Evolutionary conservation across 2,113 vertebrate species (phyloP), one percentile per base, ranked within the genome.

Genomic region (Neolamprologus fasciatus): DNA sequence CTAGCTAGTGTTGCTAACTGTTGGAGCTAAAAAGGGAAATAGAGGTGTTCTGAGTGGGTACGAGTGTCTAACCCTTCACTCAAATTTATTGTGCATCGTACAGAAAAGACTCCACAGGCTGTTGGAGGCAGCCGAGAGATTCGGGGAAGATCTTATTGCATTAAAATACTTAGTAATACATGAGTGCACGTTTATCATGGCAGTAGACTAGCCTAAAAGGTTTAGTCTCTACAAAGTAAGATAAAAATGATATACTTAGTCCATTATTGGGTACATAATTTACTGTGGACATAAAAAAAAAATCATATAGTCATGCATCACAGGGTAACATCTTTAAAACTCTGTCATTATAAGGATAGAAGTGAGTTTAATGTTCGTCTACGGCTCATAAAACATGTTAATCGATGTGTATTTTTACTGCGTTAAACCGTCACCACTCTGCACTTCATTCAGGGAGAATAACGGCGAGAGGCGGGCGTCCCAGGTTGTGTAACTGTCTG

Each of bases 401-500:
- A 76, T 28, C 4, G 13, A 3, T 28, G 68, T 76, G 40, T 17
- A 17, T 28, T 76, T 73, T 73, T 73, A 73, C 40, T 73, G 66
- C 13, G 40, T 42, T 68, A 28, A 31, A 37, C 53, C 54, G 8
- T 35, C 28, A 16, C 17, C 26, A 19, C 31, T 28, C 51, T 31
- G 82, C 40, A 73, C 12, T 47, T 42, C 80, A 63, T 90, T 81
- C 14, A 78, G 9, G 31, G 17, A 31, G 19, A 57, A 26, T 4
- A 23, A 11, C 16, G 3, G 4, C 21, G n/a, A 3, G 12, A 17
- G 47, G 45, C 14, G 5, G 87, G 53, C 11, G 80, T 68, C 73
- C 66, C 78, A 50, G 7, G 84, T 88, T 91, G 84, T 79, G 80
- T 93, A 87, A 89, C 50, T 12, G 47, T 42, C 76, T 26, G n/a